Evolutionary conservation across 2,888 invertebrate genomes (phyloP), one percentile per base, ranked within the genome.

Genomic region (Cataglyphis albicans): DNA sequence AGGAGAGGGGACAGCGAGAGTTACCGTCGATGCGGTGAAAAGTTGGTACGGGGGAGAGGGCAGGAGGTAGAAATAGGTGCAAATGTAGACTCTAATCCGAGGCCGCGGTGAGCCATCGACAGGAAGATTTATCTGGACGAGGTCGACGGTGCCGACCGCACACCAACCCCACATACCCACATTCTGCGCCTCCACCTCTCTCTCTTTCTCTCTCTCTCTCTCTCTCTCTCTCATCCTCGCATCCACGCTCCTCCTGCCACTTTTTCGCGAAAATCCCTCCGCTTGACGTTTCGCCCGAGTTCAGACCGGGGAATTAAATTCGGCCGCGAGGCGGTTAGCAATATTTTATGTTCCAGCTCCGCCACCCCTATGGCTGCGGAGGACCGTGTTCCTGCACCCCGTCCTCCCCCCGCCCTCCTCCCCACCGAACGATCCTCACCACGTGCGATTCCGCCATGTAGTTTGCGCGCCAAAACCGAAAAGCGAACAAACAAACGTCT

Each of bases 41-140:
- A 83, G 76, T 76, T 76, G 44, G 21, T 35, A 21, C 44, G 52
- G 70, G 59, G 70, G 59, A 55, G 55, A 32, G 64, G 32, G 38
- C 41, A 44, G 61, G 82, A 76, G 82, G 78, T 78, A 83, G 88
- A 89, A 89, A 91, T 91, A 92, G 92, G 93, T 92, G 94, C 91
- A 92, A 93, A 94, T 93, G 93, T 93, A 91, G 93, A 93, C 93
- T 93, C 93, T 93, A 93, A 94, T 93, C 93, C 93, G 86, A 91
- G 90, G 21, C 90, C 90, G 91, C 89, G 92, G 92, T 93, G 93
- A 93, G 92, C 93, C 93, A 94, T 94, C 93, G 94, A 93, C 93
- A 93, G 93, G 88, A 92, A 92, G 92, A 94, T 94, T 94, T 94
- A 94, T 94, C 92, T 92, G 90, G 91, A 91, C 91, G 90, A 86